phyloP scores from a whole-genome alignment of 1,140 invertebrate genomes.

The Drosophila bipectinata region DNA sequence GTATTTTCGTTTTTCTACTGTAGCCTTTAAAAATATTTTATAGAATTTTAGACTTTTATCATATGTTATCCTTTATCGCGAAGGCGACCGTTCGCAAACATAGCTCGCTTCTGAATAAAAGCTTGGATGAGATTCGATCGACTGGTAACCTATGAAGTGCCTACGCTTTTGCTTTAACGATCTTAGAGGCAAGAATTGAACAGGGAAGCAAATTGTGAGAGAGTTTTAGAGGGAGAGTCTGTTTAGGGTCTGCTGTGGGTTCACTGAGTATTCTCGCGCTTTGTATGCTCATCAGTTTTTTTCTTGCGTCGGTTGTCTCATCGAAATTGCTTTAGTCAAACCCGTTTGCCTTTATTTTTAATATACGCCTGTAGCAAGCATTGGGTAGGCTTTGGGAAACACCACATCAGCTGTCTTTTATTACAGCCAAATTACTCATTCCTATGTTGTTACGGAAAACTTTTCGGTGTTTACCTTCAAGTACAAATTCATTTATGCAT shows the following conservation, averaged over 20 bases:
- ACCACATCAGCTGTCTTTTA: neutral
- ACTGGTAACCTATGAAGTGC: slow-evolving; percentile 62
- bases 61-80: slow-evolving; percentile 43
- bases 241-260: neutral
- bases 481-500: too few species aligned
- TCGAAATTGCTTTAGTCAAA: neutral
- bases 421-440: neutral
- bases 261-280: neutral
- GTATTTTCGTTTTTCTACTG: slow-evolving; percentile 47
- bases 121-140: slow-evolving; percentile 53
- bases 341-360: neutral
- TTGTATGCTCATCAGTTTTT: neutral
- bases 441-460: neutral
- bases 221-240: neutral
- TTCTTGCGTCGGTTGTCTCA: neutral
- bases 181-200: neutral
- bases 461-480: neutral
- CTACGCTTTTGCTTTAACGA: neutral
- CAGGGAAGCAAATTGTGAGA: slow-evolving; percentile 2
- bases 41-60: slow-evolving; percentile 10
- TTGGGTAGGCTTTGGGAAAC: neutral
- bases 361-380: neutral
- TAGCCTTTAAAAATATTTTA: slow-evolving; percentile 29
- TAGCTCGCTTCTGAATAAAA: slow-evolving; percentile 82
- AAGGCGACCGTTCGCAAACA: slow-evolving; percentile 71